Percentiles rank a stretch among this genome's conserved stretches.
Conservation (phyloP, 2,113 vertebrate species). For the Haplochromis burtoni region DNA sequence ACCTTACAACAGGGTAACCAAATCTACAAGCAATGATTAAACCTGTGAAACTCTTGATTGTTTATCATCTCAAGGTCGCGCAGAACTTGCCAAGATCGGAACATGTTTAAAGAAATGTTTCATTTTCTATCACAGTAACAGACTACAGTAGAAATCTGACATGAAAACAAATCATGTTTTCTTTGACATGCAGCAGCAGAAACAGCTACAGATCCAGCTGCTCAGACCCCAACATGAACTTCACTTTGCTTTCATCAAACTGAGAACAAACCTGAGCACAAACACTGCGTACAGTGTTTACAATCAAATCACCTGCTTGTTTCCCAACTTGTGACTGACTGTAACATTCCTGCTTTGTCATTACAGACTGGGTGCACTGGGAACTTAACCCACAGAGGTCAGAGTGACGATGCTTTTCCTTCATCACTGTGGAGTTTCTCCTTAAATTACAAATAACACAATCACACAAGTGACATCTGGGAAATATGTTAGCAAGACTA, state of each 20-base stretch:
- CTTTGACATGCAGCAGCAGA: neutral
- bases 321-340: neutral
- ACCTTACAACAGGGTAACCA: neutral
- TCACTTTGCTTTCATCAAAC: neutral
- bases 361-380: neutral
- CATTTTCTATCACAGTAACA: neutral
- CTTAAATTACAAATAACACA: neutral
- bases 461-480: neutral
- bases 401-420: neutral
- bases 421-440: neutral
- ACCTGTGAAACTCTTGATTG: neutral
- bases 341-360: neutral
- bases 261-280: neutral
- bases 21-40: too few species aligned
- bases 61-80: neutral
- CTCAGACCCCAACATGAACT: neutral
- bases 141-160: neutral
- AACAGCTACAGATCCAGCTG: neutral
- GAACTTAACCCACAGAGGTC: neutral
- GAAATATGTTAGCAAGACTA: neutral
- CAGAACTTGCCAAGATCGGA: neutral
- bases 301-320: neutral
- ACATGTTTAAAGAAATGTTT: neutral
- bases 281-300: neutral
- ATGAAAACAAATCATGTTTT: neutral